Evolutionary conservation across 2,113 vertebrate genomes (phyloP).

Genomic region (Martes martes): DNA sequence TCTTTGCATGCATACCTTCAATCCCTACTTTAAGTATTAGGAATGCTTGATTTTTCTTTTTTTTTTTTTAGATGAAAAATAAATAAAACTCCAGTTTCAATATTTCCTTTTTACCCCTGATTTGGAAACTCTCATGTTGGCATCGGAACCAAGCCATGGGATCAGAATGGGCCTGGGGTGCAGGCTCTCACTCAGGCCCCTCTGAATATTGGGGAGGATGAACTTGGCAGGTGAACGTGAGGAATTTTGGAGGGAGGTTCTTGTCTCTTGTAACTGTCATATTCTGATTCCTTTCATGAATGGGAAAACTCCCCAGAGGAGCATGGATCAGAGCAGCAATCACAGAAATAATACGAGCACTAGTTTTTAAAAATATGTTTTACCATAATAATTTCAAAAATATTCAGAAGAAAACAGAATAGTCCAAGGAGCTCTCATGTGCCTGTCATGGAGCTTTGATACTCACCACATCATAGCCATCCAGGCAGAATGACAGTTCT

Average conservation of each 20-base stretch:
- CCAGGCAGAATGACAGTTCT: neutral
- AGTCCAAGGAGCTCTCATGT: accelerated
- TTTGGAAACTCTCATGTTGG: neutral
- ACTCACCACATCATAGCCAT: accelerated
- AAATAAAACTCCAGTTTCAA: neutral
- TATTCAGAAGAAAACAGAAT: neutral
- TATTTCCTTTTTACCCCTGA: neutral
- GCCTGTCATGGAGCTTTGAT: too few relatives aligned
- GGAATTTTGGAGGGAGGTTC: neutral
- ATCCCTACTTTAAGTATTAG: neutral
- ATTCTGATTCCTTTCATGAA: neutral
- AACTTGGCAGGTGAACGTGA: neutral
- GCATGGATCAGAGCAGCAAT: neutral
- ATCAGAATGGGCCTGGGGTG: neutral
- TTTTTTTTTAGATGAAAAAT: neutral
- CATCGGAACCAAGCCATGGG: neutral
- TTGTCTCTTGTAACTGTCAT: neutral
- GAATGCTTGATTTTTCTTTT: neutral
- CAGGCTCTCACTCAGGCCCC: neutral
- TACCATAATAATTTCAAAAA: neutral
- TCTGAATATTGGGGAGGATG: neutral
- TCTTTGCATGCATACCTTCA: neutral
- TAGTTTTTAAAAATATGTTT: neutral
- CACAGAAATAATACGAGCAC: neutral
- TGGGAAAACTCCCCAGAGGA: neutral